A percentile compares a stretch with the other conserved stretches of the same genome.
These are phyloP conservation scores for Eriocheir sinensis DNA, from an alignment of 1,140 invertebrate species.

Conservation along the genomic window DNA sequence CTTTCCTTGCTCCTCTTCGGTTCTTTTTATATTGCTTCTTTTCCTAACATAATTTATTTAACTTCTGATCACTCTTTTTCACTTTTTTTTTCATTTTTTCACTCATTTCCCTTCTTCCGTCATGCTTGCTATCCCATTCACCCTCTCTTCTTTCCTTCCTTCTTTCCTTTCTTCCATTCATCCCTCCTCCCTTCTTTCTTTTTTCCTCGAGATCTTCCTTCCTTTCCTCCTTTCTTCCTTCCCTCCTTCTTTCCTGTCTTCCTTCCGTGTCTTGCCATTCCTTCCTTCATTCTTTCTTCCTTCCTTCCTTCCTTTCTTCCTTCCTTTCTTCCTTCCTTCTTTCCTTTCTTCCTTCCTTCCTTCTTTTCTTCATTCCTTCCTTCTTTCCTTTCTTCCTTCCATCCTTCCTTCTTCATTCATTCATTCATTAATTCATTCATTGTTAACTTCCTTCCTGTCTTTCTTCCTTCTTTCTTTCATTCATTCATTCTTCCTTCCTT, in stretches of 20 bases:
- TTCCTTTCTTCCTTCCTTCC: neutral
- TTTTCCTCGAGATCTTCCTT: neutral
- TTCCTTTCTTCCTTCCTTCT: neutral
- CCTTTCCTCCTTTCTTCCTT: neutral
- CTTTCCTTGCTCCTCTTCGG: neutral
- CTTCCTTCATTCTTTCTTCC: neutral
- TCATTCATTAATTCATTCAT: neutral
- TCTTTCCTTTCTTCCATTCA: too few species aligned
- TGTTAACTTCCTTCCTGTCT: neutral
- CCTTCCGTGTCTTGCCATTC: neutral
- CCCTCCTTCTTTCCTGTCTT: neutral
- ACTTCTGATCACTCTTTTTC: neutral
- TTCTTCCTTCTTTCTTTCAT: neutral
- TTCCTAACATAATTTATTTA: neutral
- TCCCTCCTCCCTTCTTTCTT: too few species aligned
- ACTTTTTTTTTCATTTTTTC: neutral
- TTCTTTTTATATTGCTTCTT: too few species aligned
- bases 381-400: too few species aligned
- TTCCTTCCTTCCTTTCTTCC: neutral
- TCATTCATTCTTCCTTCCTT: neutral
- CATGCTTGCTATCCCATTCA: neutral
- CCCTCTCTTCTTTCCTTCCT: neutral
- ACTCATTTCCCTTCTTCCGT: neutral
- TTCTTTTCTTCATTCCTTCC: neutral
- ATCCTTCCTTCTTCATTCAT: neutral